Evolutionary conservation across 2,113 vertebrate species (phyloP), one percentile per base, ranked within the genome.

Genomic region (Seriola dumerili): DNA sequence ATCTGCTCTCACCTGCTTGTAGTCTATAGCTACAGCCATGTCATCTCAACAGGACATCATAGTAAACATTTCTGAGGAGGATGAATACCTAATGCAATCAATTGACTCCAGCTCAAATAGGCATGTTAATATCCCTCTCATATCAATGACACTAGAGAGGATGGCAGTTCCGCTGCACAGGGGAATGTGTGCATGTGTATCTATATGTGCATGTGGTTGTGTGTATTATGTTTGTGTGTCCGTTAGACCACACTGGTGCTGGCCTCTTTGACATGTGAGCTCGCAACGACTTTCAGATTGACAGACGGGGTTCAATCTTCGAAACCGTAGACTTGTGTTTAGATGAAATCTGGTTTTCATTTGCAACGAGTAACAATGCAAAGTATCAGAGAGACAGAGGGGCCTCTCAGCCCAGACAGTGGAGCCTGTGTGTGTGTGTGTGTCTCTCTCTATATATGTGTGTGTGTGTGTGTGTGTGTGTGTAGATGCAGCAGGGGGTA

Each of bases 301-400:
- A 92, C 87, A 91, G 87, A 89, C 68, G 66, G 52, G 78, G 83
- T 84, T 91, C 78, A 83, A 85, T 86, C 81, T 85, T 58, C 72
- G 86, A 90, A 90, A 92, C 83, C 8, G 62, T 86, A 89, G 76
- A 79, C 88, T 85, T 13, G 54, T 91, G 85, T 91, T 91, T 86
- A 84, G 85, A 90, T 89, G 76, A 80, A 88, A 89, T 95, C 91
- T 93, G 93, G 86, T 88, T 93, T 87, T 88, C 88, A 94, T 94
- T 94, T 93, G 80, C 59, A 71, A 74, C 32, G 3, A 85, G 74
- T 80, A 90, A 91, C 89, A 91, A 88, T 86, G 79, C 88, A 83
- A 90, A 80, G 76, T 71, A 89, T 84, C 72, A 85, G 68, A 75
- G 76, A 90, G 83, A 90, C 81, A 61, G 80, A 89, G 81, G 84